Percentiles rank a stretch among this genome's conserved stretches.
These are phyloP conservation scores for Carettochelys insculpta DNA, from an alignment of 2,113 vertebrate genomes.

Conservation along the genomic window DNA sequence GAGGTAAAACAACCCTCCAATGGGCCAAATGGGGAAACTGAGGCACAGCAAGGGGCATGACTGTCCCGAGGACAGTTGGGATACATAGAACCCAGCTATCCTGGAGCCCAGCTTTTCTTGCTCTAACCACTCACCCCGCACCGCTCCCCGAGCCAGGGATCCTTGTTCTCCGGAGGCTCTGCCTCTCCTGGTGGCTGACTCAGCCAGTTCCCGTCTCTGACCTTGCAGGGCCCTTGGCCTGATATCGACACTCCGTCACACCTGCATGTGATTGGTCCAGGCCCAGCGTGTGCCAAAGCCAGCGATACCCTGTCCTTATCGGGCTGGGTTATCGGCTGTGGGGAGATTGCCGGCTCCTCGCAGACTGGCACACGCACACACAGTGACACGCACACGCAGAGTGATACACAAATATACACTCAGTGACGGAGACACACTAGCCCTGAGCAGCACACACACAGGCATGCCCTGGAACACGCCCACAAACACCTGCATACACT, in stretches of 20 bases:
- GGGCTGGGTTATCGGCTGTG: not conserved
- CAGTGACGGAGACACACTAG: no score
- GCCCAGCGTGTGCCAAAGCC: no score
- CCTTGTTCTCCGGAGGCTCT: not conserved
- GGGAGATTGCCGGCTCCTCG: not conserved
- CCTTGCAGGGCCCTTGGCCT: not conserved
- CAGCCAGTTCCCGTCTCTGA: not conserved
- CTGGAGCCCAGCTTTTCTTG: no score
- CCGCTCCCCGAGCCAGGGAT: no score
- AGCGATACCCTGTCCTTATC: not conserved
- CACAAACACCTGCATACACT: no score
- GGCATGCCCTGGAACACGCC: no score
- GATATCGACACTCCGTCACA: not conserved
- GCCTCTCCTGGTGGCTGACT: not conserved
- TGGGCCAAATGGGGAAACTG: not conserved
- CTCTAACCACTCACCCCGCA: no score
- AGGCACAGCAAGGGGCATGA: not conserved
- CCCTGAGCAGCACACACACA: no score
- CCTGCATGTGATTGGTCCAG: not conserved
- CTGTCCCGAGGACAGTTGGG: not conserved
- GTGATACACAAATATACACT: no score
- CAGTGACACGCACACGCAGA: not conserved
- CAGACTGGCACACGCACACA: not conserved
- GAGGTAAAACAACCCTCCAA: not conserved
- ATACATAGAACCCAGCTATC: not conserved